A percentile compares a stretch with the other conserved stretches of the same genome.
Conservation (phyloP, 2,888 invertebrate species). For the Sclerodermus sp. region DNA sequence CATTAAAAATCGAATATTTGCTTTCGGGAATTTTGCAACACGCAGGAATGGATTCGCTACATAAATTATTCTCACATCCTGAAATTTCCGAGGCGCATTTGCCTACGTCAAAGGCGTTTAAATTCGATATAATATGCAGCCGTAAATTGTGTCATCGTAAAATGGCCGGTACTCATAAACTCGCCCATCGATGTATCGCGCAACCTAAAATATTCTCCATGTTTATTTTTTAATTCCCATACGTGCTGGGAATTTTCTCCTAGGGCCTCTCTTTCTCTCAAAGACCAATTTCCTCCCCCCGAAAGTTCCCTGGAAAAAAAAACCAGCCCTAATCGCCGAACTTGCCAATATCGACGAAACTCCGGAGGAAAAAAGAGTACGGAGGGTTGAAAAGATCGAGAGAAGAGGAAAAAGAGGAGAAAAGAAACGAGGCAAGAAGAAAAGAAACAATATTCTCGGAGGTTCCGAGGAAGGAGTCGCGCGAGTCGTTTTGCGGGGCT, state of each 20-base stretch:
- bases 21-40: not conserved
- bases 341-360: too few species aligned
- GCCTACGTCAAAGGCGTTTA: slow-evolving; percentile 4
- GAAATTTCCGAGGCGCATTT: not conserved
- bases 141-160: slow-evolving; percentile 16
- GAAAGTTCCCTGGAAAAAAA: too few species aligned
- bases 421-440: too few species aligned
- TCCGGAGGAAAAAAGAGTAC: too few species aligned
- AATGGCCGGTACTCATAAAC: slow-evolving; percentile 1
- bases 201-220: not conserved
- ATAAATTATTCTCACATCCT: not conserved
- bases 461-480: too few species aligned
- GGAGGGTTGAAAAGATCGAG: too few species aligned
- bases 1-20: not conserved
- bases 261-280: too few species aligned
- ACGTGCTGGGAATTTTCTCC: not conserved
- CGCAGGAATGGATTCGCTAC: not conserved
- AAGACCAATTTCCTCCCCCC: too few species aligned
- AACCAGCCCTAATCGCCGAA: too few species aligned
- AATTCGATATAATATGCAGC: slow-evolving; percentile 11
- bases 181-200: not conserved
- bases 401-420: too few species aligned
- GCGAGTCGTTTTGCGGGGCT: too few species aligned
- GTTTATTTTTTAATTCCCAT: slow-evolving; percentile 15
- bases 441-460: too few species aligned